phyloP scores from a whole-genome alignment of 2,888 invertebrate genomes.

The Ptychoptera contaminata region DNA sequence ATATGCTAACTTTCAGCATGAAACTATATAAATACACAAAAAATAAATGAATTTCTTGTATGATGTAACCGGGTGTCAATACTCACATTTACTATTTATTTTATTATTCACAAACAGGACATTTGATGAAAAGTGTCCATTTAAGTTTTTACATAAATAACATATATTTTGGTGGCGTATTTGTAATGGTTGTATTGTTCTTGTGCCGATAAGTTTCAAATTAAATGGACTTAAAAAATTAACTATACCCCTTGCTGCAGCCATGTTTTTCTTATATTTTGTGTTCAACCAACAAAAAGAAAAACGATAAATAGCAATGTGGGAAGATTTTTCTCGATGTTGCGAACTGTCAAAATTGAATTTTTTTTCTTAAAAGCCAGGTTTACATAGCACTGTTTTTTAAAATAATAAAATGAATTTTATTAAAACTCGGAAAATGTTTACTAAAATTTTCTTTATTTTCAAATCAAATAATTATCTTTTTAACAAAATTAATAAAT shows the following conservation, averaged over 20 bases:
- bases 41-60: slow-evolving; percentile 1
- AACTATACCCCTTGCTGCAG: slow-evolving; percentile 13
- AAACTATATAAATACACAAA: not conserved
- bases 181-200: slow-evolving; percentile 13
- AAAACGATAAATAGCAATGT: no score
- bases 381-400: no score
- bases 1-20: not conserved
- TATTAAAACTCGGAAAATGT: no score
- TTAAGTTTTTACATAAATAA: slow-evolving; percentile 9
- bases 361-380: no score
- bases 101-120: slow-evolving; percentile 5
- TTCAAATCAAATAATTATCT: no score
- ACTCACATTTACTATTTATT: slow-evolving; percentile 9
- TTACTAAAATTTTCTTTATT: no score
- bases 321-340: no score
- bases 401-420: no score
- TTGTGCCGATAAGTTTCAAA: slow-evolving; percentile 14
- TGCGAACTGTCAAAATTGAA: no score
- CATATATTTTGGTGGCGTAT: slow-evolving; percentile 12
- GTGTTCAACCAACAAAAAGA: no score
- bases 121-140: slow-evolving; percentile 1
- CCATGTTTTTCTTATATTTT: slow-evolving; percentile 12
- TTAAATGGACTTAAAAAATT: slow-evolving; percentile 14
- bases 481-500: not conserved
- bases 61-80: slow-evolving; percentile 10